Base-by-base conservation (phyloP, 2,113 vertebrate species). In the Cavia porcellus region DNA sequence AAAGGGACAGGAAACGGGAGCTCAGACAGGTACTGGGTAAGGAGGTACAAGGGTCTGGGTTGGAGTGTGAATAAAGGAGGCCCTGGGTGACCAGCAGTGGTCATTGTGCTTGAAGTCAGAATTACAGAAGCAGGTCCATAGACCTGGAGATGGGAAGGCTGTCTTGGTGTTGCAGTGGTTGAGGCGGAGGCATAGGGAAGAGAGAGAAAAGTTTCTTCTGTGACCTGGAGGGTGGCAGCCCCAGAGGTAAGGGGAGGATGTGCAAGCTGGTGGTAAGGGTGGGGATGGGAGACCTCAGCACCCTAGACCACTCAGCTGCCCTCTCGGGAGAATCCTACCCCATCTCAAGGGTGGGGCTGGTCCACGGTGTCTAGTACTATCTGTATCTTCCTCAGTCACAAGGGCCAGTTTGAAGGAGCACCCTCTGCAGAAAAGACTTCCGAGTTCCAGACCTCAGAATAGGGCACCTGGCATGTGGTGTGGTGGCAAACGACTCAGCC, bases 361-460 rank as follows among this genome's bases (percentile, higher is more conserved):
- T 50, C 35, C 66, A 20, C 4, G 20, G 28, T 62, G 1, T 75
- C 79, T 82, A 0, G 42, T 20, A n/a, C 79, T 55, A 17, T 61
- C 22, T 35, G 8, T 68, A 17, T 24, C 35, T 3, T 66, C 82
- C n/a, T 88, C 79, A 90, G 22, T 74, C 57, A 86, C 35, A n/a
- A n/a, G 59, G 45, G 82, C 82, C 50, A 4, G 24, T 45, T 70
- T 93, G 25, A 70, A 77, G 30, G 64, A 70, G 35, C 74, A 52
- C 55, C 74, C 25, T 84, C n/a, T 25, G 62, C 32, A 75, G 70
- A 93, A 87, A 57, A 92, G 87, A 84, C 7, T 90, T 64, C 70
- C 95, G 85, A 77, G 90, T 70, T 94, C 94, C 72, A 89, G 90
- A 66, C 77, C 96, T 97, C 94, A 92, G 90, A 96, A 90, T 88